phyloP scores from a whole-genome alignment of 2,888 invertebrate species.

The Apoda limacodes region DNA sequence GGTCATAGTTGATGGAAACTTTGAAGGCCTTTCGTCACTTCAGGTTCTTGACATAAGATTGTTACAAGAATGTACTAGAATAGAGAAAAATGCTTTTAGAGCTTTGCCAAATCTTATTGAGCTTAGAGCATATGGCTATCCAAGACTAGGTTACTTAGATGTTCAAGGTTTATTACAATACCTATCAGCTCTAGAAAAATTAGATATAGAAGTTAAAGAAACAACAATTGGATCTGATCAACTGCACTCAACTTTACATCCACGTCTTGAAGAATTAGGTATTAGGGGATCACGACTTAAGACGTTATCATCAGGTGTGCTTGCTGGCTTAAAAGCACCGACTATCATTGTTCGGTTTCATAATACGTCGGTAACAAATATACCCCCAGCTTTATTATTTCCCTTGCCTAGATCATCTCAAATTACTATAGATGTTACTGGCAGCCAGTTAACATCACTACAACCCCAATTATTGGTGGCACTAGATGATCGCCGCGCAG shows the following conservation, averaged over 20 bases:
- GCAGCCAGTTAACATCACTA: conserved; percentile 81
- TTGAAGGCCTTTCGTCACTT: conserved; percentile 77
- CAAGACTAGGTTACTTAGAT: conserved; percentile 85
- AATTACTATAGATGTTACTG: conserved; percentile 81
- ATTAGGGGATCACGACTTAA: conserved; percentile 80
- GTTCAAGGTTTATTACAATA: conserved; percentile 86
- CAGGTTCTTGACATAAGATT: conserved; percentile 74
- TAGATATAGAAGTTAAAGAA: conserved; percentile 91
- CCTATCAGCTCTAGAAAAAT: conserved; percentile 77
- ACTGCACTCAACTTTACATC: conserved; percentile 81
- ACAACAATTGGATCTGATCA: conserved; percentile 84
- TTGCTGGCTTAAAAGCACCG: conserved; percentile 84
- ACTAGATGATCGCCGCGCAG: conserved; percentile 83
- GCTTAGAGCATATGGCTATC: conserved; percentile 80
- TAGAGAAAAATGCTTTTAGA: conserved; percentile 86
- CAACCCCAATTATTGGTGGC: conserved; percentile 83
- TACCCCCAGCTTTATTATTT: conserved; percentile 87
- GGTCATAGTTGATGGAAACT: conserved; percentile 80
- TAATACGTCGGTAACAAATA: conserved; percentile 81
- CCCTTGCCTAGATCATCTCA: conserved; percentile 89
- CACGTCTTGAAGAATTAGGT: conserved; percentile 79
- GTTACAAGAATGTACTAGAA: conserved; percentile 76
- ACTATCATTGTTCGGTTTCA: conserved; percentile 78
- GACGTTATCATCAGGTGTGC: conserved; percentile 83
- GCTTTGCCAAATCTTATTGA: conserved; percentile 76